A percentile compares a stretch with the other conserved stretches of the same genome.
Evolutionary conservation across 2,888 invertebrate species (phyloP).

Genomic region (Fissipunctia ypsillon): DNA sequence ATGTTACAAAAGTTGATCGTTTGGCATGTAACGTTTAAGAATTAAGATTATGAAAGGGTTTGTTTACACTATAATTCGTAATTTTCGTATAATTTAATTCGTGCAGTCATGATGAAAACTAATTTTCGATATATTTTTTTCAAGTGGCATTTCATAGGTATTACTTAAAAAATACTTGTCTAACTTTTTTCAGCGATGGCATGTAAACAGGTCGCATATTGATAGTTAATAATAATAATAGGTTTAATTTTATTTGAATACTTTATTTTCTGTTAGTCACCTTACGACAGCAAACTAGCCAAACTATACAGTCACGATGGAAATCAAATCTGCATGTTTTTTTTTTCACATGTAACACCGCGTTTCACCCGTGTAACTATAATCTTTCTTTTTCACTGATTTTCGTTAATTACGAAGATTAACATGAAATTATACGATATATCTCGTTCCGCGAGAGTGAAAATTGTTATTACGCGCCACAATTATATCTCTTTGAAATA

Average conservation of each 20-base stretch:
- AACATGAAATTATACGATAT: slow-evolving; percentile 70
- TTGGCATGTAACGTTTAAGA: neutral
- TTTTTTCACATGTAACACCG: slow-evolving; percentile 17
- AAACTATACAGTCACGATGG: neutral
- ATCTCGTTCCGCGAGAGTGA: slow-evolving; percentile 75
- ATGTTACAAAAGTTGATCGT: neutral
- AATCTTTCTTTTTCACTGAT: slow-evolving; percentile 69
- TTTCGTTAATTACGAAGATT: slow-evolving; percentile 73
- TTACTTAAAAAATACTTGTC: too few species aligned
- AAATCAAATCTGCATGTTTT: slow-evolving; percentile 14
- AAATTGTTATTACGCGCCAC: slow-evolving; percentile 74
- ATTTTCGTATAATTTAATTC: too few species aligned
- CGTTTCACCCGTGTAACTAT: slow-evolving; percentile 23
- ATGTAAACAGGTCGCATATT: neutral
- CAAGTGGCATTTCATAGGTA: too few species aligned
- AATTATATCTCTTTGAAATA: slow-evolving; percentile 71
- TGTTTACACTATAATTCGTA: slow-evolving; percentile 4
- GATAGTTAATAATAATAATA: neutral
- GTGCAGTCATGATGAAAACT: neutral
- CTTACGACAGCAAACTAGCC: neutral
- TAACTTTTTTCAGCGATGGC: neutral
- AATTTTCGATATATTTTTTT: neutral
- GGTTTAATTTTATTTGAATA: neutral
- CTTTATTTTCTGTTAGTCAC: neutral
- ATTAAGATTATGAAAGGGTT: slow-evolving; percentile 13